These are phyloP conservation scores for Myotis yumanensis DNA, from an alignment of 2,113 vertebrate genomes.

Conservation along the genomic window DNA sequence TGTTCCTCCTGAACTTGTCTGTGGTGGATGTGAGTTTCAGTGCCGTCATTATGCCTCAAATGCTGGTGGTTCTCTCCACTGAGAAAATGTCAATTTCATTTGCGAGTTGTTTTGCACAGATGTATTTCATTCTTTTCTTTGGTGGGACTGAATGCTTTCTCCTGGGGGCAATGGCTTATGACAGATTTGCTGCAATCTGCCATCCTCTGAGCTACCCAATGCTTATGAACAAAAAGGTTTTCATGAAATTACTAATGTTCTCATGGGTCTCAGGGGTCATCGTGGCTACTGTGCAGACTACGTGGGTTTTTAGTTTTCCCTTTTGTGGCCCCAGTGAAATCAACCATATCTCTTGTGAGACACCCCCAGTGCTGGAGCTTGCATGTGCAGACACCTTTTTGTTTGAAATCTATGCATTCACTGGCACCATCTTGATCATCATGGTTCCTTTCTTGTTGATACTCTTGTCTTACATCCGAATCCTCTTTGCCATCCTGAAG, in stretches of 20 bases:
- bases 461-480: constrained; percentile 61
- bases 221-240: constrained; percentile 55
- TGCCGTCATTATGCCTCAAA: constrained; percentile 52
- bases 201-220: constrained; percentile 66
- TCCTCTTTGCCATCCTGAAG: constrained; percentile 66
- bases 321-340: constrained; percentile 56
- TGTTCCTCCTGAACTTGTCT: constrained; percentile 68
- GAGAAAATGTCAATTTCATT: constrained; percentile 14
- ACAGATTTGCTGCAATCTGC: constrained; percentile 71
- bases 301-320: constrained; percentile 1
- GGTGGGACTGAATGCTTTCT: constrained; percentile 67
- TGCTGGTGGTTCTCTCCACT: constrained; percentile 45
- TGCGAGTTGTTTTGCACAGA: constrained; percentile 50
- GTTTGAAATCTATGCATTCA: constrained; percentile 68
- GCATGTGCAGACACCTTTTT: background rate
- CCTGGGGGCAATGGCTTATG: constrained; percentile 74
- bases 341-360: constrained; percentile 73
- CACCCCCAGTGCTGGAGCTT: constrained; percentile 53
- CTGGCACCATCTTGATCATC: constrained; percentile 51
- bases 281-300: background rate
- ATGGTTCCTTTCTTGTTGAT: constrained; percentile 63
- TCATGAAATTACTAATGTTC: constrained; percentile 22
- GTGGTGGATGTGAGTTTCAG: constrained; percentile 63
- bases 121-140: constrained; percentile 56
- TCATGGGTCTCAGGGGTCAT: constrained; percentile 49